Base-by-base conservation (phyloP, 2,888 invertebrate genomes). In the Ophion ellenae region DNA sequence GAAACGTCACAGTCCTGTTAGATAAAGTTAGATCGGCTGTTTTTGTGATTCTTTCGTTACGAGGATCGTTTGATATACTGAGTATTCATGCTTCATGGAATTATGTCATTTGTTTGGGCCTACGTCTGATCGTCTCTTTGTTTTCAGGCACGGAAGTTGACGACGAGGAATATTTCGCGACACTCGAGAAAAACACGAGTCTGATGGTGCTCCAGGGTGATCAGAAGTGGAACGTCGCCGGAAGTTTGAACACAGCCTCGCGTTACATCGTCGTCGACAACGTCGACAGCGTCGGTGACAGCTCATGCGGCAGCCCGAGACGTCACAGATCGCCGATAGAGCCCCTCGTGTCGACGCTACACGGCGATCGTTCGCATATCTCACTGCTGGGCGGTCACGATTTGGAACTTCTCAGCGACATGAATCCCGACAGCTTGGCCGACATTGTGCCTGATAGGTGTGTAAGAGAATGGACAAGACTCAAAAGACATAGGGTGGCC, bases 151-250 rank as follows among this genome's bases (percentile, higher is more conserved):
- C 99, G 0, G 98, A 99, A 95, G 97, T 99, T 74, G 98, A 99
- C 91, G 98, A 99, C 92, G 98, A 99, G 93, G 98, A 98, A 93
- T 99, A 98, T 94, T 99, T 99, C 94, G 97, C 97, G 71, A 98
- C 98, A 2, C 95, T 99, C 87, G 98, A 98, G 90, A 97, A 97
- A 88, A 98, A 99, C 91, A 98, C 98, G 24, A 96, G 96, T 91
- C 95, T 98, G 86, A 98, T 98, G 97, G 96, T 98, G 74, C 95
- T 98, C 76, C 96, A 96, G 87, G 96, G 96, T 9, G 96, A 96
- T 89, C 97, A 98, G 93, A 97, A 96, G 92, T 98, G 98, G 98
- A 94, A 95, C 66, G 94, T 94, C 24, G 93, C 92, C 32, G 94
- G 94, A 70, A 91, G 90, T 71, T 88, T 89, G 75, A 94, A 91